Evolutionary conservation across 2,888 invertebrate species (phyloP).

Genomic region (Synanthedon vespiformis): DNA sequence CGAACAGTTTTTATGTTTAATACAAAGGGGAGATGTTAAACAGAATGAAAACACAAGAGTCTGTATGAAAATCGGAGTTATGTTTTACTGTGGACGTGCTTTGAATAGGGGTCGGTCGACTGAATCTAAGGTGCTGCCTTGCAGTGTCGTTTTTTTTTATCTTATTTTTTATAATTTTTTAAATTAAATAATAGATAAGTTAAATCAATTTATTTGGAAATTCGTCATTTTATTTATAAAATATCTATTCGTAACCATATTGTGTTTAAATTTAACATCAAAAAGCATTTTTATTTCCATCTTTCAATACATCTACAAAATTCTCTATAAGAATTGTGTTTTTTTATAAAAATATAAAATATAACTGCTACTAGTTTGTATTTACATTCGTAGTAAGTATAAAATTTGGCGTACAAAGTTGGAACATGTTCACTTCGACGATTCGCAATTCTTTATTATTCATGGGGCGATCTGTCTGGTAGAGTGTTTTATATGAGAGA

Average conservation of each 20-base stretch:
- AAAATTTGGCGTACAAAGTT: background rate
- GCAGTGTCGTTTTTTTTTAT: slow-evolving; percentile 8
- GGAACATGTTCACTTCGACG: slow-evolving; percentile 29
- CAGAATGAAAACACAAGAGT: slow-evolving; percentile 48
- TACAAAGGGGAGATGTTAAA: slow-evolving; percentile 36
- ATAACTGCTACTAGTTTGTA: no score
- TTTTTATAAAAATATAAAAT: no score
- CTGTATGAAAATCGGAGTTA: slow-evolving; percentile 64
- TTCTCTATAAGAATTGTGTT: no score
- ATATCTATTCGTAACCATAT: no score
- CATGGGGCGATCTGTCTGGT: slow-evolving; percentile 62
- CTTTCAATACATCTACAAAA: no score
- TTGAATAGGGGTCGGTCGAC: slow-evolving; percentile 43
- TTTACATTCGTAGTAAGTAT: background rate
- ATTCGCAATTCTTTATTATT: slow-evolving; percentile 67
- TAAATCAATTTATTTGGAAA: no score
- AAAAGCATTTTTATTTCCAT: no score
- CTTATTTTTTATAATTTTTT: no score
- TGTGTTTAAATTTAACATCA: no score
- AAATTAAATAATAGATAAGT: no score
- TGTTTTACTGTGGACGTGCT: slow-evolving; percentile 66
- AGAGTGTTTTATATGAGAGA: slow-evolving; percentile 71
- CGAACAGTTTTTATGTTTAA: slow-evolving; percentile 37
- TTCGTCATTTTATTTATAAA: no score
- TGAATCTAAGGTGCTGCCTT: slow-evolving; percentile 18